Evolutionary conservation across 2,113 vertebrate species (phyloP).

Genomic region (Poeciliopsis retropinna): DNA sequence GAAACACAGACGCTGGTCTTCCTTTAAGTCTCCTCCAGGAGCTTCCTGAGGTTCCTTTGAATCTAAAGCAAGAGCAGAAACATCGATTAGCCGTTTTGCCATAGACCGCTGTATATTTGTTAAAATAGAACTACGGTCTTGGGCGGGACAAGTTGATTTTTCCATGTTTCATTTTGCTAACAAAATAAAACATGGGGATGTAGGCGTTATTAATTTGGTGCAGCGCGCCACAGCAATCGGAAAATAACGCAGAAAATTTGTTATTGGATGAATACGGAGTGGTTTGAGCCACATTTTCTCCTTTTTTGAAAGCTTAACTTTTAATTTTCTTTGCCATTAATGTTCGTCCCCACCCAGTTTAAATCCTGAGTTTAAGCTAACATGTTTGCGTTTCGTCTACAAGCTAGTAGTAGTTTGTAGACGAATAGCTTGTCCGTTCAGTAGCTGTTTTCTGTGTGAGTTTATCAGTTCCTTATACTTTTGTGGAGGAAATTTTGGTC

Average conservation of each 20-base stretch:
- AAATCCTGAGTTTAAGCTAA: too few species aligned
- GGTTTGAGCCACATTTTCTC: background rate
- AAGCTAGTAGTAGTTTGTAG: too few species aligned
- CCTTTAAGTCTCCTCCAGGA: slow-evolving; percentile 71
- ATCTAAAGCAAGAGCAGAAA: slow-evolving; percentile 47
- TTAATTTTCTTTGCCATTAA: background rate
- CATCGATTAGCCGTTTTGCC: background rate
- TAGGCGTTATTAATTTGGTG: too few species aligned
- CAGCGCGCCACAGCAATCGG: too few species aligned
- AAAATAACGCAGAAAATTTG: too few species aligned
- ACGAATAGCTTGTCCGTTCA: too few species aligned
- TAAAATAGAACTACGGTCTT: background rate
- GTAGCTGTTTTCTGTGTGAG: too few species aligned
- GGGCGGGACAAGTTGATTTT: background rate
- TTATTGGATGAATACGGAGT: background rate
- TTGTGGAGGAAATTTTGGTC: too few species aligned
- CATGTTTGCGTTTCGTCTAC: too few species aligned
- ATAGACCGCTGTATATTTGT: too few species aligned
- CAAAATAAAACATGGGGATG: too few species aligned
- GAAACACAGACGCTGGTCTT: background rate
- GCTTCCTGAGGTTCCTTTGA: slow-evolving; percentile 71
- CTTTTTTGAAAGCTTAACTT: background rate
- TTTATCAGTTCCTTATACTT: too few species aligned
- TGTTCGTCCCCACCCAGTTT: background rate
- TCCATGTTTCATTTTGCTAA: background rate